Evolutionary conservation across 2,113 vertebrate species (phyloP).

Genomic region (rabbit (Oryctolagus cuniculus)): mOryCun1.1 NC_091433.1:795001-795500

Average conservation of each 20-base stretch:
- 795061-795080: constrained; percentile 64
- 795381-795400: not conserved
- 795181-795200: not conserved
- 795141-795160: not conserved
- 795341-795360: not conserved
- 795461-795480: not conserved
- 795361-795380: not conserved
- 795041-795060: constrained; percentile 85
- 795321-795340: not conserved
- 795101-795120: not conserved
- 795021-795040: constrained; percentile 79
- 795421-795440: not conserved
- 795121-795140: constrained; percentile 47
- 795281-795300: not conserved
- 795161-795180: not conserved
- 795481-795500: not conserved
- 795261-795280: not conserved
- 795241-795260: not conserved
- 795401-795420: constrained; percentile 17
- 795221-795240: not conserved
- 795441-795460: not conserved
- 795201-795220: not conserved
- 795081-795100: constrained; percentile 5
- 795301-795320: not conserved
- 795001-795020: constrained; percentile 85